Conservation (phyloP, 1,140 invertebrate species). For the Tetranychus urticae region DNA sequence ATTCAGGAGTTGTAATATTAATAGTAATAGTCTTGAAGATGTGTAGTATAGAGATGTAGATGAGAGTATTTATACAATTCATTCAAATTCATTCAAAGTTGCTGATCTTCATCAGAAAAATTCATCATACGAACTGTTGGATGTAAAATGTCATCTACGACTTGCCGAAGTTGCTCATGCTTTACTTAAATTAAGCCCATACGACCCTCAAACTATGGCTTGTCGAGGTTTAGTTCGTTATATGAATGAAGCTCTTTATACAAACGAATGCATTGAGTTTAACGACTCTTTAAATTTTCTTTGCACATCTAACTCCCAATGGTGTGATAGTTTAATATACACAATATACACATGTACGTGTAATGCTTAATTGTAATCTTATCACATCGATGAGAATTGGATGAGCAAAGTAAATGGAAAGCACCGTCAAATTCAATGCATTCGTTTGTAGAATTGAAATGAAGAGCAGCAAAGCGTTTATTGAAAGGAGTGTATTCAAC, state of each 20-base stretch:
- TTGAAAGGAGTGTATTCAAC: constrained; percentile 87
- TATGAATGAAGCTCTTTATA: constrained; percentile 60
- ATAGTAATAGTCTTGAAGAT: no score
- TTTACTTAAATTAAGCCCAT: constrained; percentile 84
- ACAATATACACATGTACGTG: constrained; percentile 79
- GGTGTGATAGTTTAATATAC: constrained; percentile 95
- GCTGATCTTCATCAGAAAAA: constrained; percentile 21
- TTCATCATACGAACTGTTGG: constrained; percentile 55
- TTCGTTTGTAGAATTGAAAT: constrained; percentile 26
- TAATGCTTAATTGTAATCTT: constrained; percentile 45
- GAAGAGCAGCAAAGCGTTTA: constrained; percentile 78
- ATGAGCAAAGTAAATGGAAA: no score
- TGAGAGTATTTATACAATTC: no score
- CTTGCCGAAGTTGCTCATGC: constrained; percentile 89
- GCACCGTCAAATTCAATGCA: no score
- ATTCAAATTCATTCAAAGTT: constrained; percentile 25
- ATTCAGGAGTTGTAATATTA: not conserved
- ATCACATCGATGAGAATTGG: no score
- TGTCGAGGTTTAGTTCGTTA: constrained; percentile 73
- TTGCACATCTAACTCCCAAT: constrained; percentile 57
- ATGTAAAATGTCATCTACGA: constrained; percentile 78
- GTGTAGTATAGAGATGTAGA: no score
- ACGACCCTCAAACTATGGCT: constrained; percentile 82
- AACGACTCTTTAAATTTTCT: no score
- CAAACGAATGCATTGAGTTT: no score